phyloP scores from a whole-genome alignment of 2,888 invertebrate genomes.

The Hemistola chrysoprasaria region DNA sequence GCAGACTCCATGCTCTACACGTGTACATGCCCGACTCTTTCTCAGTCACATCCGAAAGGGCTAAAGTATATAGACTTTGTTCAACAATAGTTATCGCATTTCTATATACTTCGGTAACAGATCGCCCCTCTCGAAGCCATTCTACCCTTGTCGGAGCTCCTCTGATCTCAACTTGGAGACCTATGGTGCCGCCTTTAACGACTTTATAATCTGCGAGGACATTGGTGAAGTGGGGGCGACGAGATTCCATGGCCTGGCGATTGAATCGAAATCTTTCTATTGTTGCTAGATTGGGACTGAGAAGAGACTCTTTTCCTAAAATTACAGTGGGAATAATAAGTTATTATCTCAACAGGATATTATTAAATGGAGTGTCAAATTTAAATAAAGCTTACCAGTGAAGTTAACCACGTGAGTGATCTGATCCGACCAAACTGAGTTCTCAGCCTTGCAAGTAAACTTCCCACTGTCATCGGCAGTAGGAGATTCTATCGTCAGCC shows the following conservation, averaged over 20 bases:
- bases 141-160: conserved; percentile 88
- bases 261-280: conserved; percentile 57
- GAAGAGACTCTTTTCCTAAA: conserved; percentile 54
- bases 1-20: conserved; percentile 88
- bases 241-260: conserved; percentile 68
- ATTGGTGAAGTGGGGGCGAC: conserved; percentile 86
- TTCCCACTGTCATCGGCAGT: conserved; percentile 86
- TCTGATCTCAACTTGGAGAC: conserved; percentile 90
- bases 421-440: conserved; percentile 87
- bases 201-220: conserved; percentile 88
- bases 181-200: conserved; percentile 89
- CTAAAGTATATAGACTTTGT: conserved; percentile 87
- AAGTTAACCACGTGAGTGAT: conserved; percentile 88
- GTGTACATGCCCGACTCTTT: conserved; percentile 89
- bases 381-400: conserved; percentile 69
- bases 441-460: conserved; percentile 89
- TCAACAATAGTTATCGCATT: conserved; percentile 86
- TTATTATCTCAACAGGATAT: too few species aligned
- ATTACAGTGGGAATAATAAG: too few species aligned
- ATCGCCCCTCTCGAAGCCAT: conserved; percentile 87
- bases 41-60: conserved; percentile 87
- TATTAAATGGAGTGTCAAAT: too few species aligned
- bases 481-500: conserved; percentile 85
- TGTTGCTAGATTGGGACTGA: conserved; percentile 57
- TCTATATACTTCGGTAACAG: conserved; percentile 79